These are phyloP conservation scores for Nannobrachium achirus DNA, from an alignment of 2,113 vertebrate genomes.

Conservation along the genomic window DNA sequence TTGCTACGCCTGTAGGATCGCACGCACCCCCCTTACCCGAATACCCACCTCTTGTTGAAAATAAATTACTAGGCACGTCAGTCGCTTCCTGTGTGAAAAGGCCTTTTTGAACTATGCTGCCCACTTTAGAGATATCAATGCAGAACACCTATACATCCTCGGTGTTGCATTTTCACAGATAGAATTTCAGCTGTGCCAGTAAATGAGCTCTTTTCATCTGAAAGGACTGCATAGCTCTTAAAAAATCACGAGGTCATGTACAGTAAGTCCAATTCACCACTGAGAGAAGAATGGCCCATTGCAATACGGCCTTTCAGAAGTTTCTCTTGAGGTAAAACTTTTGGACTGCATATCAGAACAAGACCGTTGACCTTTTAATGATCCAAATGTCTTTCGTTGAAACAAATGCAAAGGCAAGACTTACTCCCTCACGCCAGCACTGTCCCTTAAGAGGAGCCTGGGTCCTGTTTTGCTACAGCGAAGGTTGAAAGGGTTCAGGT, in stretches of 20 bases:
- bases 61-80: no score
- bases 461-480: slow-evolving; percentile 42
- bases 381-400: slow-evolving; percentile 16
- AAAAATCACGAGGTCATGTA: background rate
- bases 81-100: no score
- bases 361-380: background rate
- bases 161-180: background rate
- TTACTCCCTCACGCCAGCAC: slow-evolving; percentile 21
- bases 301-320: slow-evolving; percentile 10
- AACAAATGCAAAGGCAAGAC: slow-evolving; percentile 27
- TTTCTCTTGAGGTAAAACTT: background rate
- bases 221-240: background rate
- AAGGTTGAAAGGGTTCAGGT: slow-evolving; percentile 45
- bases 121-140: background rate
- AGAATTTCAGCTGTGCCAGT: slow-evolving; percentile 1
- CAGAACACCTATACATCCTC: background rate
- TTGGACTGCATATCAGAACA: background rate
- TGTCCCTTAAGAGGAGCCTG: slow-evolving; percentile 35
- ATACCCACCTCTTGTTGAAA: no score
- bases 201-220: background rate
- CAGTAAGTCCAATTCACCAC: background rate
- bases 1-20: no score
- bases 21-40: no score
- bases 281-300: background rate
- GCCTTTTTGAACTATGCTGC: no score